Evolutionary conservation across 2,888 invertebrate genomes (phyloP).

Genomic region (Campoplex capitator): DNA sequence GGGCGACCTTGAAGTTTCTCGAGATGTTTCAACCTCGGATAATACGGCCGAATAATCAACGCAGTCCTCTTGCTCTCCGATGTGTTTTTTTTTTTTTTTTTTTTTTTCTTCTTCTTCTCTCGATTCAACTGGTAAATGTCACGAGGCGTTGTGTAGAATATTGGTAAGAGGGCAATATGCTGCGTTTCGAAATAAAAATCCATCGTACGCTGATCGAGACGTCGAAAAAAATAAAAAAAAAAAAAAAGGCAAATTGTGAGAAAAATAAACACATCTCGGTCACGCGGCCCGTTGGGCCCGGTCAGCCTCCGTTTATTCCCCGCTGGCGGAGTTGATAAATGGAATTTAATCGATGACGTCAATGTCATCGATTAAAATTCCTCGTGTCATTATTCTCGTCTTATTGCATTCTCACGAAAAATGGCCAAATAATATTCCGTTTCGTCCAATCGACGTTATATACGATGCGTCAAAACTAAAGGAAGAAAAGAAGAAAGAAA

Average conservation of each 20-base stretch:
- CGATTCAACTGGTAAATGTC: constrained; percentile 48
- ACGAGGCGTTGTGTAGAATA: constrained; percentile 34
- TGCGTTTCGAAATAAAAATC: constrained; percentile 14
- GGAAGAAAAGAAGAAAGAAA: background rate
- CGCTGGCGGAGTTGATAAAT: background rate
- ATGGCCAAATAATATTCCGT: background rate
- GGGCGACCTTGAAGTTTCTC: constrained; percentile 58
- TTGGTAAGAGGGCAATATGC: constrained; percentile 50
- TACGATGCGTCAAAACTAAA: background rate
- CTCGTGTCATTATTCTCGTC: constrained; percentile 29
- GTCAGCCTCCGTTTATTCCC: background rate
- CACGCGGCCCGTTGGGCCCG: background rate
- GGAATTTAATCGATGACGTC: constrained; percentile 44
- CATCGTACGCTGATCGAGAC: constrained; percentile 26
- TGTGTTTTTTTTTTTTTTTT: background rate
- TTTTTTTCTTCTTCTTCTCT: background rate
- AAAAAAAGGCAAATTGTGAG: background rate
- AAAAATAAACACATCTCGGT: background rate
- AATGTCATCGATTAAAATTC: constrained; percentile 58
- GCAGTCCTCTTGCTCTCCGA: background rate
- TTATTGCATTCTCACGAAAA: background rate
- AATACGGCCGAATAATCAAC: constrained; percentile 42
- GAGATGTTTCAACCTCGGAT: constrained; percentile 53
- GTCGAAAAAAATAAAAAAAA: constrained; percentile 8
- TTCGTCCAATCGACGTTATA: background rate